These are phyloP conservation scores for Phorcus lineatus DNA, from an alignment of 2,888 invertebrate species.

Conservation along the genomic window DNA sequence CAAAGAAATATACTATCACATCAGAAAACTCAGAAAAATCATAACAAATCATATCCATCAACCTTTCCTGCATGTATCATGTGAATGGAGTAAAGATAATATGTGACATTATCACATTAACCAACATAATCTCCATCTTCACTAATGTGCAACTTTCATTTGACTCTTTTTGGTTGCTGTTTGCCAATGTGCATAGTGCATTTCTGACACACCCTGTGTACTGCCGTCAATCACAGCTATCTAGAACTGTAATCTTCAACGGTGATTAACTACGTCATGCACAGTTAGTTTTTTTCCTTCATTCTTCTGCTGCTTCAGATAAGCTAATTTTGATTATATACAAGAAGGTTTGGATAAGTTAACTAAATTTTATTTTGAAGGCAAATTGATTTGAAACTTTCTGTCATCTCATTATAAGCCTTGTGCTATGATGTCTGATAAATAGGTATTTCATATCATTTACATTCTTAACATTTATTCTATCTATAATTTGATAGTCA, in stretches of 20 bases:
- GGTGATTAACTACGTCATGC: neutral
- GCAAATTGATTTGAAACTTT: neutral
- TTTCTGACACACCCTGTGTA: neutral
- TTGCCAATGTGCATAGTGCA: conserved; percentile 5
- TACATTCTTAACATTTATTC: too few relatives aligned
- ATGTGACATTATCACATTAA: neutral
- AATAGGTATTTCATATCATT: too few relatives aligned
- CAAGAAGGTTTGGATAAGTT: neutral
- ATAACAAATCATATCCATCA: too few relatives aligned
- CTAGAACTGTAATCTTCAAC: neutral
- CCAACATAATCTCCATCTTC: too few relatives aligned
- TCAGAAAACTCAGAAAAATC: too few relatives aligned
- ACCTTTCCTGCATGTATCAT: too few relatives aligned
- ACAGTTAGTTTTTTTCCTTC: neutral
- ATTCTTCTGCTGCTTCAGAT: neutral
- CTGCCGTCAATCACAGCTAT: neutral
- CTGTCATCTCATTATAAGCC: too few relatives aligned
- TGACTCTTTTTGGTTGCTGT: neutral
- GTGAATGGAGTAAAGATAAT: neutral
- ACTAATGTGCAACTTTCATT: too few relatives aligned
- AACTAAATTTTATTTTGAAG: neutral
- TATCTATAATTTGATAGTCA: too few relatives aligned
- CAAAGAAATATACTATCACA: neutral
- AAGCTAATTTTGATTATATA: neutral
- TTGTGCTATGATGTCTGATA: too few relatives aligned